Base-by-base conservation (phyloP, 2,113 vertebrate genomes). In the Procapra przewalskii region DNA sequence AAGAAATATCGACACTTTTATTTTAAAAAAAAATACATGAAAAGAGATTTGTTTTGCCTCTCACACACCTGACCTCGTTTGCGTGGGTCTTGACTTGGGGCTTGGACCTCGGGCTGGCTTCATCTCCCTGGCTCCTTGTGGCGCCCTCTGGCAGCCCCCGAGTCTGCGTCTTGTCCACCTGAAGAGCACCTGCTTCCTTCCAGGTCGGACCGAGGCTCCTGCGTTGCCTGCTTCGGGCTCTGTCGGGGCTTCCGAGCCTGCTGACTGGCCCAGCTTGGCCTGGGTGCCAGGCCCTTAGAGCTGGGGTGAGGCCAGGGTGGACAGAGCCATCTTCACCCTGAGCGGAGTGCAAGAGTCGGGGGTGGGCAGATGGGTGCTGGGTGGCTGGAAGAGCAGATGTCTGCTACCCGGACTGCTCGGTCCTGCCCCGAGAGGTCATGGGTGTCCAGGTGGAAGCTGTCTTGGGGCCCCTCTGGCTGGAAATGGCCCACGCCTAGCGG, bases 351-450 rank as follows among this genome's bases (percentile, higher is more conserved):
- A 0, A 21, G n/a, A 29, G 29, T 21, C 5, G 7, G 9, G 40
- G 54, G 6, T 31, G 40, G 29, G 19, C 0, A 1, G 7, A 2
- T 14, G 27, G 55, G 21, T 59, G 6, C 62, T 5, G 19, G 23
- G 6, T 33, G 40, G 82, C 12, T 15, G 5, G 33, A 40, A 12
- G 6, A 45, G 77, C 8, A 29, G 40, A 0, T 27, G 2, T 52
- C 88, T 29, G 11, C 31, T 13, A 6, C 17, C 0, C 21, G 0
- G 36, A 10, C 27, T 1, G 0, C 82, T 14, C 4, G 9, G 45
- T 3, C 83, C 85, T 40, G 54, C 31, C 54, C 57, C 5, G 4
- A 16, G 55, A 19, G 0, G 1, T 2, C 19, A 23, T 1, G 7
- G 62, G 27, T 25, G 43, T 21, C 27, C 5, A 45, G 52, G n/a